Evolutionary conservation across 1,140 invertebrate genomes (phyloP).

Genomic region (Callitettix versicolor): DNA sequence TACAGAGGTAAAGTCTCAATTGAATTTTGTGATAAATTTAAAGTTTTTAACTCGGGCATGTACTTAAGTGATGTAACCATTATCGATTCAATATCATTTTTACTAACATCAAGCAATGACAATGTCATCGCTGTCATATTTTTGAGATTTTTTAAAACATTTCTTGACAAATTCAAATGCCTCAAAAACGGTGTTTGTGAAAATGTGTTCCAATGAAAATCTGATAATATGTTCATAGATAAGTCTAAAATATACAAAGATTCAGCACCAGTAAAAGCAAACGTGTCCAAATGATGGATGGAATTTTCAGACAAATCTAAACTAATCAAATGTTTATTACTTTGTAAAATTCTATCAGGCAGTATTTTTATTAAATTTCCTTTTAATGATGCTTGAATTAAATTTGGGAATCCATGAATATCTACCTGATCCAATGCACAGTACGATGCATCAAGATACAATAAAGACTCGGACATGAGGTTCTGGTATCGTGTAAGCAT

Average conservation of each 20-base stretch:
- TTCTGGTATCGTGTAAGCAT: neutral
- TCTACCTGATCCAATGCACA: conserved; percentile 7
- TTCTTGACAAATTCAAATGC: conserved; percentile 9
- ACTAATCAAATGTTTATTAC: neutral
- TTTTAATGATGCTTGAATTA: conserved; percentile 1
- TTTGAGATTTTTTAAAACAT: conserved; percentile 4
- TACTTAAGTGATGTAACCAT: neutral
- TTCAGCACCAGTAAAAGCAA: neutral
- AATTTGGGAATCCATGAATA: conserved; percentile 2
- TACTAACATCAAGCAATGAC: conserved; percentile 6
- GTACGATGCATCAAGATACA: conserved; percentile 2
- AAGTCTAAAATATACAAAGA: conserved; percentile 1
- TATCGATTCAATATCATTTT: conserved; percentile 9
- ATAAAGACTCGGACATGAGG: neutral
- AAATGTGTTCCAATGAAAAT: conserved; percentile 1
- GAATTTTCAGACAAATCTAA: conserved; percentile 12
- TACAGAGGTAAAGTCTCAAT: conserved; percentile 7
- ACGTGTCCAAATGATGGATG: conserved; percentile 2
- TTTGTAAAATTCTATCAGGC: neutral
- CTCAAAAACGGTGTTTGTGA: neutral
- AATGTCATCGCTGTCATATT: neutral
- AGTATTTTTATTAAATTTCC: conserved; percentile 8
- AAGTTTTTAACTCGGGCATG: neutral
- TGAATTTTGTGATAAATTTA: conserved; percentile 12
- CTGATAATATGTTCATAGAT: conserved; percentile 1